Conservation (phyloP, 2,888 invertebrate species). For the Erpobdella octoculata region DNA sequence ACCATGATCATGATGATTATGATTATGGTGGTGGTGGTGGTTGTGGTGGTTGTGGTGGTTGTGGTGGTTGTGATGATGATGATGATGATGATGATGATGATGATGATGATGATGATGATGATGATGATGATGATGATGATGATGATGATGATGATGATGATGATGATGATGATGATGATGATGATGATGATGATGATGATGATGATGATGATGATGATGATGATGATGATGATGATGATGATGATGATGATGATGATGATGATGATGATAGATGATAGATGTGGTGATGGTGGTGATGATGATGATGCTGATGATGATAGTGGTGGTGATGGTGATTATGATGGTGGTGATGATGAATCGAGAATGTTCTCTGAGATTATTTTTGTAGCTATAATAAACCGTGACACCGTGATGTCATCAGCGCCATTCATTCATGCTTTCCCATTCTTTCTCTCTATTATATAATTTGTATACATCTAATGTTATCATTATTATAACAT, state of each 20-base stretch:
- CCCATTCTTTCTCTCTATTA: too few species aligned
- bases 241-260: neutral
- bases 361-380: too few species aligned
- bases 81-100: neutral
- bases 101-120: neutral
- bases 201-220: slow-evolving; percentile 35
- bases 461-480: too few species aligned
- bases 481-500: too few species aligned
- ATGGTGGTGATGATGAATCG: too few species aligned
- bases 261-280: neutral
- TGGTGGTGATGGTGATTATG: too few species aligned
- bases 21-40: neutral
- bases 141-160: slow-evolving; percentile 26
- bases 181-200: slow-evolving; percentile 36
- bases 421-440: too few species aligned
- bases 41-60: neutral
- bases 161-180: slow-evolving; percentile 27
- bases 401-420: too few species aligned
- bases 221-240: slow-evolving; percentile 32
- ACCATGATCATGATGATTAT: neutral
- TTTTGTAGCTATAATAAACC: too few species aligned
- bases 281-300: too few species aligned
- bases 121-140: slow-evolving; percentile 23
- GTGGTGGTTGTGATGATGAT: neutral
- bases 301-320: too few species aligned